Conservation (phyloP, 2,888 invertebrate species). For the Synergus itoensis region DNA sequence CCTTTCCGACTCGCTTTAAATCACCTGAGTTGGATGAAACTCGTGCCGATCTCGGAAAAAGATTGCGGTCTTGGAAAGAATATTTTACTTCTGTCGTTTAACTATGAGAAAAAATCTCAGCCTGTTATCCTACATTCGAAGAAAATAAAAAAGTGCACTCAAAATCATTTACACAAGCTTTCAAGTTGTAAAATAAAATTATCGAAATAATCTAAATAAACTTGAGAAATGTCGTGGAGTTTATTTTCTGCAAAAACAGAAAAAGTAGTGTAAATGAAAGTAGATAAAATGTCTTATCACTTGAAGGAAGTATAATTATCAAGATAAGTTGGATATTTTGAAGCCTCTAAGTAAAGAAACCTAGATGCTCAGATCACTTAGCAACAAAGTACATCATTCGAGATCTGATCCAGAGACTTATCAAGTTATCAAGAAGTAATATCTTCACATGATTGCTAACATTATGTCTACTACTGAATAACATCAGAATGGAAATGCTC, state of each 20-base stretch:
- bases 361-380: background rate
- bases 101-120: background rate
- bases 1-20: slow-evolving; percentile 34
- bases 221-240: background rate
- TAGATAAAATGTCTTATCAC: background rate
- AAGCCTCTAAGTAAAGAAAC: background rate
- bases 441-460: background rate
- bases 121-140: background rate
- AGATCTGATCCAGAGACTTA: background rate
- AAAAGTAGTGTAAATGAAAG: background rate
- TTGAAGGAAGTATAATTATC: slow-evolving; percentile 31
- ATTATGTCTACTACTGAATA: background rate
- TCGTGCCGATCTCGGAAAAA: slow-evolving; percentile 37
- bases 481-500: background rate
- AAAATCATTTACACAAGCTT: no score
- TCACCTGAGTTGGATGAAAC: slow-evolving; percentile 32
- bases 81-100: slow-evolving; percentile 15
- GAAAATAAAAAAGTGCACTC: background rate
- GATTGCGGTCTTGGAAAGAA: slow-evolving; percentile 22
- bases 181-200: no score
- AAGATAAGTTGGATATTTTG: slow-evolving; percentile 6
- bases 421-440: slow-evolving; percentile 8
- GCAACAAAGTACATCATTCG: slow-evolving; percentile 13
- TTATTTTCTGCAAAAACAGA: background rate
- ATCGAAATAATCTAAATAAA: background rate